A percentile compares a stretch with the other conserved stretches of the same genome.
Evolutionary conservation across 1,140 invertebrate genomes (phyloP).

Genomic region (Plutomurus gul): DNA sequence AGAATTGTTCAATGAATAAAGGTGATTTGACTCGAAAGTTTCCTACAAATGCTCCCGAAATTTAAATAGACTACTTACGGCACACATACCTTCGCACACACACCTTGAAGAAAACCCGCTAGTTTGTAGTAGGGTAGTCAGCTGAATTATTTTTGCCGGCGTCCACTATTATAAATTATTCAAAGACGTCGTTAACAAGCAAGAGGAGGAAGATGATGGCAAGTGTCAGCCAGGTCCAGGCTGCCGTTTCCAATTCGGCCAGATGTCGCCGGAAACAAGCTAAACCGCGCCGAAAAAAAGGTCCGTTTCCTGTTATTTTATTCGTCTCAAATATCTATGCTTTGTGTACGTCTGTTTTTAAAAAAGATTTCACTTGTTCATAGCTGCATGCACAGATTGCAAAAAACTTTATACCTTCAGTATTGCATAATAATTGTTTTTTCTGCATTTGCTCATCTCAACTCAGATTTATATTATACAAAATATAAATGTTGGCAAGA

Average conservation of each 20-base stretch:
- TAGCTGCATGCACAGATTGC: too few relatives aligned
- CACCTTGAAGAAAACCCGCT: background rate
- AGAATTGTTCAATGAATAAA: background rate
- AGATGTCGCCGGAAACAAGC: slow-evolving; percentile 48
- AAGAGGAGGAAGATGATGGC: slow-evolving; percentile 34
- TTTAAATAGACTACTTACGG: too few relatives aligned
- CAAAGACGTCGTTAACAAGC: background rate
- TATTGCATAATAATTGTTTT: too few relatives aligned
- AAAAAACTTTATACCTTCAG: too few relatives aligned
- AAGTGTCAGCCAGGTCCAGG: slow-evolving; percentile 32
- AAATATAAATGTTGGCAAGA: too few relatives aligned
- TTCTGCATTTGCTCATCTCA: too few relatives aligned
- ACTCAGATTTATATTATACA: too few relatives aligned
- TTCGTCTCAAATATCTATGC: background rate
- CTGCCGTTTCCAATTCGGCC: slow-evolving; percentile 34
- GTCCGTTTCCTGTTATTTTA: slow-evolving; percentile 32
- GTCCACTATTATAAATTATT: background rate
- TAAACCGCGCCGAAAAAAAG: slow-evolving; percentile 45
- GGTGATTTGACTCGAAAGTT: background rate
- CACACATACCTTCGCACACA: too few relatives aligned
- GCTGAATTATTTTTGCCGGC: background rate
- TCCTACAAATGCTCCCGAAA: too few relatives aligned
- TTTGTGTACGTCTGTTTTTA: background rate
- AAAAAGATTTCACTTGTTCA: too few relatives aligned
- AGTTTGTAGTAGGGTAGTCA: background rate